A percentile compares a stretch with the other conserved stretches of the same genome.
Evolutionary conservation across 2,113 vertebrate species (phyloP).

Genomic region (Limnothrissa miodon): DNA sequence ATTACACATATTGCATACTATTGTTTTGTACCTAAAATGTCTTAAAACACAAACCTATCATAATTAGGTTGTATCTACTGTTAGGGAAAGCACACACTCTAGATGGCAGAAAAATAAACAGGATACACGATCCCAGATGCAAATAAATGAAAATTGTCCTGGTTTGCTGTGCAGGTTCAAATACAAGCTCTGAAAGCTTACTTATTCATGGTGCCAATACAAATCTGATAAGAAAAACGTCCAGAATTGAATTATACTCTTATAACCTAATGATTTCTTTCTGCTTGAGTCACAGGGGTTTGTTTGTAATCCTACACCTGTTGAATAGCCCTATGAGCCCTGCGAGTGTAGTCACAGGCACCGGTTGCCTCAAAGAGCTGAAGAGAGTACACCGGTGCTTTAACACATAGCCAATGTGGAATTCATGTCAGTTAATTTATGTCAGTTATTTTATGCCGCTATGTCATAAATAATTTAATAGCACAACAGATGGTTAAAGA

Average conservation of each 20-base stretch:
- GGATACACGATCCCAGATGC: neutral
- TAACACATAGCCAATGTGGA: no score
- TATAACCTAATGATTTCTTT: neutral
- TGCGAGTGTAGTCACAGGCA: neutral
- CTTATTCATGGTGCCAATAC: neutral
- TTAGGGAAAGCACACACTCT: neutral
- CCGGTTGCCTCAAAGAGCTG: neutral
- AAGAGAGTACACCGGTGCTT: neutral
- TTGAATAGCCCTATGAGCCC: neutral
- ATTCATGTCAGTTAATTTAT: no score
- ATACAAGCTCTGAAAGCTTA: neutral
- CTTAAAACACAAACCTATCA: neutral
- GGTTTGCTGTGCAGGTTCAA: neutral
- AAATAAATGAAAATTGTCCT: neutral
- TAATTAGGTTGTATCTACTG: neutral
- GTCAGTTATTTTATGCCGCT: no score
- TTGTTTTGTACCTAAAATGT: neutral
- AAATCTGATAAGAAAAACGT: neutral
- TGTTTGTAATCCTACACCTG: constrained; percentile 12
- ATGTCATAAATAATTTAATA: neutral
- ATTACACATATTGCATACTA: neutral
- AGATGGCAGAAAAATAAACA: neutral
- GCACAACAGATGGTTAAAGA: neutral
- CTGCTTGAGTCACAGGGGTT: neutral
- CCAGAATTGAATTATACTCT: constrained; percentile 2